Evolutionary conservation across 2,113 vertebrate species (phyloP), one percentile per base, ranked within the genome.

Genomic region (Ornithorhynchus anatinus): DNA sequence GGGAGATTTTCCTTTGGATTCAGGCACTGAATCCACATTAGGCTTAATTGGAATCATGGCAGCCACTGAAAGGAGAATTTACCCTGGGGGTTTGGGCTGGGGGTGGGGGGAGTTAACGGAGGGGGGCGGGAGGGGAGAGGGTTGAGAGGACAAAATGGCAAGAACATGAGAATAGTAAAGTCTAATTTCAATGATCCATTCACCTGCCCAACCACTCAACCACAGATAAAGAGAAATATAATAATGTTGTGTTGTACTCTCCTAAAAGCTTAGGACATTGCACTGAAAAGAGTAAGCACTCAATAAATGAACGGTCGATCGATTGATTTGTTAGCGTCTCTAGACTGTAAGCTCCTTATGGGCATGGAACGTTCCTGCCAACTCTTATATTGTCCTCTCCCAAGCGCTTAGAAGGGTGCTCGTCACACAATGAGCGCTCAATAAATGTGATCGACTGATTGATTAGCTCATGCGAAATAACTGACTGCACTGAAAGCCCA

Each of bases 1-100:
- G 84, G 79, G 42, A 72, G 84, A 84, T 80, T 84, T 87, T 89
- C 81, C 78, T 84, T 61, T 75, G 63, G 80, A 89, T 62, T 82
- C 80, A 83, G 72, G 68, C 22, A 6, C 67, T 84, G 58, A 80
- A 86, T 89, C 86, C 77, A 81, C 62, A 78, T 81, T 83, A 80
- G 72, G 77, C 70, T 79, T 84, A 87, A 86, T 88, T 81, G 75
- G 62, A 81, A 79, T 81, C 79, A 78, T 44, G 72, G 63, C 76
- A 84, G 86, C 44, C 79, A 61, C 3, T 31, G 16, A 72, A 60
- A 86, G 51, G 61, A 71, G 54, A 72, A 36, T 60, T 62, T 81
- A 75, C 70, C 84, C 85, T 80, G n/a, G n/a, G n/a, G n/a, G n/a
- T n/a, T 70, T 31, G 80, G 68, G 45, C 73, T 80, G 58, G 43